Evolutionary conservation across 2,888 invertebrate genomes (phyloP).

Genomic region (Microplitis manilae): DNA sequence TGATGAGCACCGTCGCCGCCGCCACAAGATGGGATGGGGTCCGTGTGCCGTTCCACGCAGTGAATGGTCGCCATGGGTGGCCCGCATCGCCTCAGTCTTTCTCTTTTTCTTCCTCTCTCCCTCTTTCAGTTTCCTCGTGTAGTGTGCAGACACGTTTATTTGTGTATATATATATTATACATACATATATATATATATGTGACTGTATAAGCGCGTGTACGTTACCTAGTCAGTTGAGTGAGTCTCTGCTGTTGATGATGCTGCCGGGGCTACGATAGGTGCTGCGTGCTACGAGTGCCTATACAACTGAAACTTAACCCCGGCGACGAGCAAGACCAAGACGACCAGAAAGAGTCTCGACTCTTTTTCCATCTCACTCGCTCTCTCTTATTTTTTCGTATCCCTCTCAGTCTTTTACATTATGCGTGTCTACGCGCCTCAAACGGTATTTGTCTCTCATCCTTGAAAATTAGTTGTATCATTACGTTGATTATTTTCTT

Average conservation of each 20-base stretch:
- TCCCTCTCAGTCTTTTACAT: neutral
- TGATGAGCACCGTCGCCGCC: conserved; percentile 61
- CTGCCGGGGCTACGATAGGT: conserved; percentile 1
- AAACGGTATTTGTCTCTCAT: conserved; percentile 1
- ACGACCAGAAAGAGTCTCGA: neutral
- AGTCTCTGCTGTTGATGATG: conserved; percentile 26
- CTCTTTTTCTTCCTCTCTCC: conserved; percentile 1
- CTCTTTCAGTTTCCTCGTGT: conserved; percentile 1
- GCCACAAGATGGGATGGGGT: conserved; percentile 61
- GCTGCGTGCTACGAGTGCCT: neutral
- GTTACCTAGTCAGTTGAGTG: conserved; percentile 6
- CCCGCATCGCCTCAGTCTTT: conserved; percentile 63
- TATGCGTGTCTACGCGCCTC: neutral
- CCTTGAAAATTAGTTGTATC: conserved; percentile 1
- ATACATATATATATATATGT: conserved; percentile 43
- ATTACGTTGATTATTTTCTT: neutral
- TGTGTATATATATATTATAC: conserved; percentile 48
- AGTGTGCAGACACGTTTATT: conserved; percentile 6
- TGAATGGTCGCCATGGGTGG: conserved; percentile 72
- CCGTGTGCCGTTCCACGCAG: conserved; percentile 67
- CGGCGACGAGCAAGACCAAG: neutral
- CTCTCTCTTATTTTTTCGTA: neutral
- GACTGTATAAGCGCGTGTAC: conserved; percentile 34
- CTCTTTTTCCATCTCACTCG: neutral
- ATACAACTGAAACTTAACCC: neutral